Conservation (phyloP, 2,797 vertebrate genomes). For the Phyllotis vaccarum region DNA sequence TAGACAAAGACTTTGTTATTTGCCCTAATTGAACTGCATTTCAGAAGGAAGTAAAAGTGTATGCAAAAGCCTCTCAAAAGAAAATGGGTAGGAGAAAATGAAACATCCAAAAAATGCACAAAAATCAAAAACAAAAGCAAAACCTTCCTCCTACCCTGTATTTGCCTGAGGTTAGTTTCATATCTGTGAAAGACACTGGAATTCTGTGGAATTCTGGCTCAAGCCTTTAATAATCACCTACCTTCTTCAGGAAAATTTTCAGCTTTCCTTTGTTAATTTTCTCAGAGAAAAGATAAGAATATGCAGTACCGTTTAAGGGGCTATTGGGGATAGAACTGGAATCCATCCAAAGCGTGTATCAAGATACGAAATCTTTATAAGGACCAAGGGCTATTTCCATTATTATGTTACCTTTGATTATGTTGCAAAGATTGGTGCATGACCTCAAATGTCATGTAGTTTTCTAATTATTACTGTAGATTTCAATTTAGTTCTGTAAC, state of each 20-base stretch:
- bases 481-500: background rate
- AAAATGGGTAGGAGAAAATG: background rate
- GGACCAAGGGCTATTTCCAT: background rate
- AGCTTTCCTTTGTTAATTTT: background rate
- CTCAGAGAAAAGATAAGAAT: background rate
- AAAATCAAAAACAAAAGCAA: too few species aligned
- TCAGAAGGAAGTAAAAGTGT: background rate
- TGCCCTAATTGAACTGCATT: background rate
- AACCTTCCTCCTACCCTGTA: background rate
- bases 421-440: background rate
- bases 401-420: background rate
- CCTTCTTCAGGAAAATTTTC: background rate
- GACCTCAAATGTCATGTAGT: background rate
- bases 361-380: background rate
- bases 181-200: background rate
- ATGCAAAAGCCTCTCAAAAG: background rate
- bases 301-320: background rate
- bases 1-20: background rate
- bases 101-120: background rate
- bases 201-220: background rate
- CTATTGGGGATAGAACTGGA: background rate
- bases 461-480: background rate
- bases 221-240: background rate
- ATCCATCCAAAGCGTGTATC: background rate
- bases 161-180: background rate